phyloP scores from a whole-genome alignment of 2,797 vertebrate genomes.

The Sebastes vulpes region DNA sequence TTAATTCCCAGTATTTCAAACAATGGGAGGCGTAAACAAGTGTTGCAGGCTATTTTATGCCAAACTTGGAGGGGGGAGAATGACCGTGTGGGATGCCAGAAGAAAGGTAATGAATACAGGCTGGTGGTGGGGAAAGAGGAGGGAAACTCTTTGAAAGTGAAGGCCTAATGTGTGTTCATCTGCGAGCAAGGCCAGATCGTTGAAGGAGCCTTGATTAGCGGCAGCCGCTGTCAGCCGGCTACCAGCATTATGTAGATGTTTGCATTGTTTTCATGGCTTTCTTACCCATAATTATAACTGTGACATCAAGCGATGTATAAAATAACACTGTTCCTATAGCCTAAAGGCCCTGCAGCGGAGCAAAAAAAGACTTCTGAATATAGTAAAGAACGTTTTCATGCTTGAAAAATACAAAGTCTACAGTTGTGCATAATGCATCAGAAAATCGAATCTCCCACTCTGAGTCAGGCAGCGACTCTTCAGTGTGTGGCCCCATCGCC shows the following conservation, averaged over 20 bases:
- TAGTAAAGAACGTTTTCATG: too few relatives aligned
- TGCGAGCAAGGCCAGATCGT: conserved; percentile 5
- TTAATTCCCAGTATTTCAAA: conserved; percentile 44
- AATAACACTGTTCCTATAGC: background rate
- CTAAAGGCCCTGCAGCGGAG: background rate
- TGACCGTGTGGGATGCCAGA: background rate
- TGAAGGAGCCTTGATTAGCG: conserved; percentile 30
- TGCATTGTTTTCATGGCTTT: background rate
- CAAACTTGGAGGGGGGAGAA: background rate
- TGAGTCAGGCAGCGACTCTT: background rate
- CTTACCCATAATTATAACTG: background rate
- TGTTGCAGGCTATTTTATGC: conserved; percentile 25
- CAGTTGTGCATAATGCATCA: background rate
- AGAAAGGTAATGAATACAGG: conserved; percentile 23
- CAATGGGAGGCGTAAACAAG: conserved; percentile 15
- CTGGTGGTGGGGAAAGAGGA: background rate
- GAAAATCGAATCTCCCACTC: conserved; percentile 1
- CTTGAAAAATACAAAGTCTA: background rate
- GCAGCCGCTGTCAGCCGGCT: background rate
- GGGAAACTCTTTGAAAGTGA: conserved; percentile 9
- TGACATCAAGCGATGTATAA: background rate
- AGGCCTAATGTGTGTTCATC: background rate
- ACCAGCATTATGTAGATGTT: background rate
- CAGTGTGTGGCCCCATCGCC: background rate
- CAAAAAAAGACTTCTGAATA: background rate